Conservation (phyloP, 2,113 vertebrate genomes). For the Bubo scandiacus region DNA sequence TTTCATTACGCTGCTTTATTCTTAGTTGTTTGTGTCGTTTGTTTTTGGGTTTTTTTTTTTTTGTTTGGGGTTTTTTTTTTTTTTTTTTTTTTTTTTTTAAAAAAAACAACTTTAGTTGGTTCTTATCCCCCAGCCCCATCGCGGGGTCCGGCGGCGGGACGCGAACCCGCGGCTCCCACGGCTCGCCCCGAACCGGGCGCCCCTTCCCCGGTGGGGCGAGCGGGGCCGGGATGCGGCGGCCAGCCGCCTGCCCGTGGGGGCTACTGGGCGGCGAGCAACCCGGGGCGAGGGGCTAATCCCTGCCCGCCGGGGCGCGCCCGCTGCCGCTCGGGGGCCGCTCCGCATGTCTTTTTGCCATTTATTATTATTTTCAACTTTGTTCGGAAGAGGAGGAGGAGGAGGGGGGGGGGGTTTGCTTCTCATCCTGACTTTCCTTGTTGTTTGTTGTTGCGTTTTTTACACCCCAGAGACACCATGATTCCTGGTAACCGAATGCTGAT, state of each 20-base stretch:
- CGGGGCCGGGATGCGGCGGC: neutral
- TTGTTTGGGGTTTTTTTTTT: too few species aligned
- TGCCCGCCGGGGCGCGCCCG: neutral
- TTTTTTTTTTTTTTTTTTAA: too few species aligned
- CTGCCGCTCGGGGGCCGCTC: neutral
- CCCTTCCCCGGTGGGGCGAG: neutral
- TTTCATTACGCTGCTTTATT: neutral
- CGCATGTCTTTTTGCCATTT: neutral
- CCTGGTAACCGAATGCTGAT: slow-evolving; percentile 99
- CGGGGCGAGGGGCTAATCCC: neutral
- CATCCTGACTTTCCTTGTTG: slow-evolving; percentile 64
- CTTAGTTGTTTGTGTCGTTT: too few species aligned
- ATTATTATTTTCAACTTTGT: neutral
- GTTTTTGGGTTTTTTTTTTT: too few species aligned
- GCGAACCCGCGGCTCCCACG: neutral
- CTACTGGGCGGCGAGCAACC: neutral
- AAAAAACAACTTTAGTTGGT: neutral
- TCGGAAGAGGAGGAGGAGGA: neutral
- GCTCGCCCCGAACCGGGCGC: neutral
- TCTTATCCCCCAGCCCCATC: neutral
- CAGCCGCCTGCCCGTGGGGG: neutral
- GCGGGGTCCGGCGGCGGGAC: neutral
- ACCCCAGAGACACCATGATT: slow-evolving; percentile 99
- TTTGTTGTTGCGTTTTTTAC: slow-evolving; percentile 67
- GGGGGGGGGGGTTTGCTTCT: neutral